Conservation (phyloP, 2,888 invertebrate species). For the Abscondita cerata region DNA sequence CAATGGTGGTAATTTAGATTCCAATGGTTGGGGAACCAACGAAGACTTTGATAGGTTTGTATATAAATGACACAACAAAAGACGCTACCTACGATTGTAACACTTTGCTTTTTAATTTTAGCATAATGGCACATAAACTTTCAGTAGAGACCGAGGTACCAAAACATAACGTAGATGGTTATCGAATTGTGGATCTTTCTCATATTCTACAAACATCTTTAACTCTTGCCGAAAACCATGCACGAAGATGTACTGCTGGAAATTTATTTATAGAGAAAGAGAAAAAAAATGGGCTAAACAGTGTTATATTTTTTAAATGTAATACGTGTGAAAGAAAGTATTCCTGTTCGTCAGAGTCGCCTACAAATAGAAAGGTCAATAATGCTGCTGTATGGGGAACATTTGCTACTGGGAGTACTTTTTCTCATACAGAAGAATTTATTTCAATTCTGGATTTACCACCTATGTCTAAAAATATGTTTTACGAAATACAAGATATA, state of each 20-base stretch:
- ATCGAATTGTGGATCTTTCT: slow-evolving; percentile 1
- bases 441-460: slow-evolving; percentile 8
- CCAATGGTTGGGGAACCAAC: too few species aligned
- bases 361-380: not conserved
- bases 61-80: too few species aligned
- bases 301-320: not conserved
- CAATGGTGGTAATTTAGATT: too few species aligned
- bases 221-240: slow-evolving; percentile 4
- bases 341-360: too few species aligned
- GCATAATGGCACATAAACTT: too few species aligned
- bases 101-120: too few species aligned
- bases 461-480: not conserved
- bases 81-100: too few species aligned
- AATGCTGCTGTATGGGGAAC: slow-evolving; percentile 11
- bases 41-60: too few species aligned
- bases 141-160: too few species aligned
- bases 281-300: not conserved
- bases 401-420: slow-evolving; percentile 2
- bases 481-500: slow-evolving; percentile 9
- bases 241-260: not conserved
- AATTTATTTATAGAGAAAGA: slow-evolving; percentile 8
- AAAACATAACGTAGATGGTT: too few species aligned
- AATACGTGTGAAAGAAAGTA: slow-evolving; percentile 9
- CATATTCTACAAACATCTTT: not conserved
- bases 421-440: not conserved